These are phyloP conservation scores for Chrysogorgia sp. DNA, from an alignment of 92 coral and sea anemone genomes.

Conservation along the genomic window DNA sequence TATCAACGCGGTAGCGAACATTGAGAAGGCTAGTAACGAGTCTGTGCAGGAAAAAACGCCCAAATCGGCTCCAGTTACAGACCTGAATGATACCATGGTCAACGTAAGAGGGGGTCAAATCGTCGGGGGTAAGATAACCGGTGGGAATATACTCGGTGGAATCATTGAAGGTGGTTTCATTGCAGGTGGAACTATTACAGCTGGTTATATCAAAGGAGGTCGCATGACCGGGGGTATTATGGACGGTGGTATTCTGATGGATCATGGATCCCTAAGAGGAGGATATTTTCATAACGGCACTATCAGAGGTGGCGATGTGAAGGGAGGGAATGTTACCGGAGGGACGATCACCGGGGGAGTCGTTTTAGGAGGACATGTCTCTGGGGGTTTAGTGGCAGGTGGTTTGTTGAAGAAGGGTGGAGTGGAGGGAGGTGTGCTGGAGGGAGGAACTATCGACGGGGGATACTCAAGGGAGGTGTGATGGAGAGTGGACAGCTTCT, in stretches of 20 bases:
- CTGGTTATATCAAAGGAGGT: constrained; percentile 90
- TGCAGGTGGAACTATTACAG: constrained; percentile 85
- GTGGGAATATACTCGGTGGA: constrained; percentile 90
- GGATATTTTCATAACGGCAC: constrained; percentile 85
- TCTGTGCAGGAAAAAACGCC: not conserved
- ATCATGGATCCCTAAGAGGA: constrained; percentile 74
- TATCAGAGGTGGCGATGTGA: constrained; percentile 79
- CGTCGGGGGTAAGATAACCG: constrained; percentile 89
- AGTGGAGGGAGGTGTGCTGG: constrained; percentile 89
- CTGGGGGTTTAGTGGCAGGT: constrained; percentile 84
- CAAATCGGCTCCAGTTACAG: not conserved
- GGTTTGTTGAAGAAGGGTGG: constrained; percentile 89
- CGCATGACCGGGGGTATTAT: constrained; percentile 80
- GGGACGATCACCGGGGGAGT: constrained; percentile 87
- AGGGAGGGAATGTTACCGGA: constrained; percentile 82
- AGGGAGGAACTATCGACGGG: constrained; percentile 90
- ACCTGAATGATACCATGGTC: not conserved
- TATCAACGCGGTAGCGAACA: not conserved
- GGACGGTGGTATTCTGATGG: constrained; percentile 84
- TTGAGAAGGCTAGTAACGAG: not conserved
- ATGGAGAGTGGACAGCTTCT: constrained; percentile 91
- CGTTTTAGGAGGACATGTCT: constrained; percentile 84
- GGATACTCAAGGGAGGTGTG: constrained; percentile 90
- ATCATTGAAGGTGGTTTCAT: constrained; percentile 78
- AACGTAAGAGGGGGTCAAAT: constrained; percentile 77